Evolutionary conservation across 2,888 invertebrate genomes (phyloP).

Genomic region (Thereva unica): DNA sequence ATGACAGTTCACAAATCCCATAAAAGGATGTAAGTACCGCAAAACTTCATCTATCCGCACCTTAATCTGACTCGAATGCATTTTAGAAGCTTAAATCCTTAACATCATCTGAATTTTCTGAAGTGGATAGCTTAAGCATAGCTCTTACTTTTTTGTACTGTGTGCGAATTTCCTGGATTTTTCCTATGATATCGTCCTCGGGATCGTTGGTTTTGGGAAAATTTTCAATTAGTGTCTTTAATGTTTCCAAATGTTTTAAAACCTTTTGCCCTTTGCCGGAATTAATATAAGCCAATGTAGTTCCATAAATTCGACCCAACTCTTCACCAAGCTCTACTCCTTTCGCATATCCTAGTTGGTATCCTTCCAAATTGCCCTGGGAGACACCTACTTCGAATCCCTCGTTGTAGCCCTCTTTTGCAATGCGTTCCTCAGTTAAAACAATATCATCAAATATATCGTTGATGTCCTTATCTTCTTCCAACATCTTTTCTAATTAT

Average conservation of each 20-base stretch:
- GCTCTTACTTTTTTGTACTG: slow-evolving; percentile 73
- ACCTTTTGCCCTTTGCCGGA: slow-evolving; percentile 62
- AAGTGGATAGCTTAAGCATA: slow-evolving; percentile 54
- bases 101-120: slow-evolving; percentile 40
- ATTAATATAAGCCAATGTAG: slow-evolving; percentile 60
- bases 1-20: slow-evolving; percentile 73
- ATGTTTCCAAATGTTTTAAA: slow-evolving; percentile 60
- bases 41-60: slow-evolving; percentile 61
- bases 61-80: slow-evolving; percentile 47
- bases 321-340: slow-evolving; percentile 77
- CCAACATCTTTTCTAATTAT: slow-evolving; percentile 28
- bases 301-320: slow-evolving; percentile 73
- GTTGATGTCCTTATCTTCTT: slow-evolving; percentile 68
- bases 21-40: slow-evolving; percentile 63
- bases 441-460: slow-evolving; percentile 73
- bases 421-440: slow-evolving; percentile 69
- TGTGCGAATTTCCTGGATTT: slow-evolving; percentile 67
- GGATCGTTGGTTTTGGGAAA: slow-evolving; percentile 71
- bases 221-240: slow-evolving; percentile 64
- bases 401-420: slow-evolving; percentile 68
- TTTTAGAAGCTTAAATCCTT: slow-evolving; percentile 49
- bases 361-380: slow-evolving; percentile 67
- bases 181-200: slow-evolving; percentile 66
- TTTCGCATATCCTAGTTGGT: slow-evolving; percentile 74
- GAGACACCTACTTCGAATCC: slow-evolving; percentile 67